Evolutionary conservation across 2,888 invertebrate genomes (phyloP).

Genomic region (Torymus texanus): DNA sequence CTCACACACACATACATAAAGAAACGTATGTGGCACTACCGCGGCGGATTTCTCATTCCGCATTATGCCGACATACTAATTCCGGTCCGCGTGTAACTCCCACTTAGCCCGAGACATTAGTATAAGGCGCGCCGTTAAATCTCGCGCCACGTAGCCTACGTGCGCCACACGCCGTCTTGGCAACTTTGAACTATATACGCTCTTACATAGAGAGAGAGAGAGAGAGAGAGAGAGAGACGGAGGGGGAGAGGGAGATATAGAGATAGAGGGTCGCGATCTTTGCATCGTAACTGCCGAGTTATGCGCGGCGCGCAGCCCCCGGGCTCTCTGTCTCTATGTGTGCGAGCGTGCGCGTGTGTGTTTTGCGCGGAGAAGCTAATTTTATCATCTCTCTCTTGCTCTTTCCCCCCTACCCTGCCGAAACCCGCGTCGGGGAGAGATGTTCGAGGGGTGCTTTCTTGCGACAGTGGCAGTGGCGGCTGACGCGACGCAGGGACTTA

Average conservation of each 20-base stretch:
- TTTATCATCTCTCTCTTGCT: conserved; percentile 27
- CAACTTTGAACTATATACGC: neutral
- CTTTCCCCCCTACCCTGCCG: too few species aligned
- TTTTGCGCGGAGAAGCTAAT: conserved; percentile 35
- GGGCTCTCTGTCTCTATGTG: neutral
- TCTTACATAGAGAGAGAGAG: too few species aligned
- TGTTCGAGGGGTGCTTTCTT: conserved; percentile 21
- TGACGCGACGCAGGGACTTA: neutral
- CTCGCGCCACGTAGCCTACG: conserved; percentile 58
- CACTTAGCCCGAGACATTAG: conserved; percentile 66
- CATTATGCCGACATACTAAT: conserved; percentile 62
- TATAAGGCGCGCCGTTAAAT: conserved; percentile 66
- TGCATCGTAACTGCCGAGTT: conserved; percentile 54
- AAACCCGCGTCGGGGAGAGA: too few species aligned
- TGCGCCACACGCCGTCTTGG: conserved; percentile 36
- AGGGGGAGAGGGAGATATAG: too few species aligned
- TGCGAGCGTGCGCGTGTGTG: conserved; percentile 7
- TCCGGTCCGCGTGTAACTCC: conserved; percentile 64
- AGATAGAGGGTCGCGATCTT: conserved; percentile 34
- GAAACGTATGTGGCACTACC: neutral
- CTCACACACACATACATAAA: conserved; percentile 1
- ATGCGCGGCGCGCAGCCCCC: conserved; percentile 12
- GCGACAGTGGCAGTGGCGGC: neutral
- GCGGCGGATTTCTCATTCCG: conserved; percentile 10
- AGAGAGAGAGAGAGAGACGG: too few species aligned